These are phyloP conservation scores for Yasuhikotakia modesta DNA, from an alignment of 2,797 vertebrate species.

Conservation along the genomic window DNA sequence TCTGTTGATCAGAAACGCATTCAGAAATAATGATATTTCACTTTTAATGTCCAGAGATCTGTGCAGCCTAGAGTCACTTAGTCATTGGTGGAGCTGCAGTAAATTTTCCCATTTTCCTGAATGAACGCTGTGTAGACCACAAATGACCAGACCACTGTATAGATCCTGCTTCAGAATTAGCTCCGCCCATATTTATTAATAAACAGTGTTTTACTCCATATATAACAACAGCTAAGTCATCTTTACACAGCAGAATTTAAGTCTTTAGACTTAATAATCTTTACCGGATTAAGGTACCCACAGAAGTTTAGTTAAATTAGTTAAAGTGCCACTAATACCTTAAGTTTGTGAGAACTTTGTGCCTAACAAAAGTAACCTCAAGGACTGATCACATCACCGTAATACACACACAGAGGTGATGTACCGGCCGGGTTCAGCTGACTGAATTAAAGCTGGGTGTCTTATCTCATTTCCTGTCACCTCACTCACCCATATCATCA, in stretches of 20 bases:
- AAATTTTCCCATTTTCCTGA: conserved; percentile 4
- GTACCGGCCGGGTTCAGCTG: conserved; percentile 15
- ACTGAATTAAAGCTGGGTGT: conserved; percentile 43
- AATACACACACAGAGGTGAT: neutral
- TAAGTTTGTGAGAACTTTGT: neutral
- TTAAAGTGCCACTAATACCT: neutral
- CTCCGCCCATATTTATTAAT: neutral
- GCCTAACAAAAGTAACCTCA: neutral
- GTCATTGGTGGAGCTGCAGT: neutral
- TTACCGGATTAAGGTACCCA: too few species aligned
- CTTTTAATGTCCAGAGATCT: neutral
- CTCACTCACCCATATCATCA: conserved; percentile 53
- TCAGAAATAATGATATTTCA: neutral
- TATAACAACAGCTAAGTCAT: neutral
- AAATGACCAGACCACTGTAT: neutral
- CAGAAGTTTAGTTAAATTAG: too few species aligned
- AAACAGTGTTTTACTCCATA: too few species aligned
- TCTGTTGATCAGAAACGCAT: neutral
- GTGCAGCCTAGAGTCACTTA: neutral
- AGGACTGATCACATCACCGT: neutral
- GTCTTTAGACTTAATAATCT: too few species aligned
- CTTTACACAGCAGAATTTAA: neutral
- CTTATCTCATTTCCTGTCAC: conserved; percentile 39
- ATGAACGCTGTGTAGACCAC: neutral
- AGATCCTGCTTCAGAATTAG: neutral